A percentile compares a stretch with the other conserved stretches of the same genome.
Evolutionary conservation across 2,888 invertebrate species (phyloP).

Genomic region (Mythimna impura): DNA sequence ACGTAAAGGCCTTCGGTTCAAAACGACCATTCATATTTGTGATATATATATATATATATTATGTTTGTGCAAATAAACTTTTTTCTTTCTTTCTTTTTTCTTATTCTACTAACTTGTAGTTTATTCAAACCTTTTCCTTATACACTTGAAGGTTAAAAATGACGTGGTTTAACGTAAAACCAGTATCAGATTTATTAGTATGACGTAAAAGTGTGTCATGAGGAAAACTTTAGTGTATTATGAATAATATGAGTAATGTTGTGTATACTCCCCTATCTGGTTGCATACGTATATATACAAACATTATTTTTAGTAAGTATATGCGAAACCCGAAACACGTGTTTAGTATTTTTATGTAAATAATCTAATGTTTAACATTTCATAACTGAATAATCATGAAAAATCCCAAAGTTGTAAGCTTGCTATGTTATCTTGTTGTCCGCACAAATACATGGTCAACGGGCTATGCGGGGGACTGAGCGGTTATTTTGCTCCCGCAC

Average conservation of each 20-base stretch:
- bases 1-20: constrained; percentile 17
- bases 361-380: too few species aligned
- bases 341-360: too few species aligned
- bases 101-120: constrained; percentile 1
- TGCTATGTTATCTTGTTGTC: too few species aligned
- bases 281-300: constrained; percentile 7
- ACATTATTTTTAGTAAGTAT: neutral
- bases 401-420: too few species aligned
- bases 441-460: too few species aligned
- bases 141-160: neutral
- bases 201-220: constrained; percentile 29
- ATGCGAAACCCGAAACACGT: too few species aligned
- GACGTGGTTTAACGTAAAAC: constrained; percentile 32
- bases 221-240: constrained; percentile 26
- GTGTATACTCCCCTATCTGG: constrained; percentile 15
- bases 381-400: too few species aligned
- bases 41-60: too few species aligned
- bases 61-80: too few species aligned
- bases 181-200: neutral
- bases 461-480: too few species aligned
- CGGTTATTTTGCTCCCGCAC: too few species aligned
- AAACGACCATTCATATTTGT: constrained; percentile 26
- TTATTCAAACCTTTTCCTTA: constrained; percentile 38
- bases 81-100: too few species aligned
- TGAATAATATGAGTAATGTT: neutral